Evolutionary conservation across 2,113 vertebrate genomes (phyloP).

Genomic region (Salvelinus fontinalis): DNA sequence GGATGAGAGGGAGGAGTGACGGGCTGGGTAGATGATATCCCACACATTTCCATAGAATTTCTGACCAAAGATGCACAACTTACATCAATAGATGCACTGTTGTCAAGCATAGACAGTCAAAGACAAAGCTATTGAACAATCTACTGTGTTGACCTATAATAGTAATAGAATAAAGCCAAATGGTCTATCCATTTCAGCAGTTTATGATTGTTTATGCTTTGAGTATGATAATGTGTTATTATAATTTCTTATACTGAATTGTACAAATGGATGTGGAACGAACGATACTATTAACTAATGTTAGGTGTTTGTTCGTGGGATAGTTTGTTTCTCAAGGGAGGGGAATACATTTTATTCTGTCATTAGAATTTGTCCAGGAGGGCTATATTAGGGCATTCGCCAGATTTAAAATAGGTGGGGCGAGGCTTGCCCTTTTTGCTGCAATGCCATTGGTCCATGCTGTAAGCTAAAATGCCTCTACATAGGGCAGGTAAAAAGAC

Average conservation of each 20-base stretch:
- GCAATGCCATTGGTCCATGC: conserved; percentile 66
- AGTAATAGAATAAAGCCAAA: too few relatives aligned
- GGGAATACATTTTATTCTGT: conserved; percentile 24
- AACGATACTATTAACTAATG: not conserved
- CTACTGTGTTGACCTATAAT: too few relatives aligned
- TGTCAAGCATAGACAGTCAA: too few relatives aligned
- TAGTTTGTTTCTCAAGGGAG: conserved; percentile 5
- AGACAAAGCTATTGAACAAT: too few relatives aligned
- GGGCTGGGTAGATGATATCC: not conserved
- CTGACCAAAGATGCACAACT: not conserved
- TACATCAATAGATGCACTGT: too few relatives aligned
- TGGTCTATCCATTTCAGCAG: too few relatives aligned
- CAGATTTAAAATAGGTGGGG: conserved; percentile 42
- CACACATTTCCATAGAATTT: conserved; percentile 41
- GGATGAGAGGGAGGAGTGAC: not conserved
- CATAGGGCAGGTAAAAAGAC: conserved; percentile 72
- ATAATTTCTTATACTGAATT: not conserved
- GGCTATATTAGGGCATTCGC: conserved; percentile 59
- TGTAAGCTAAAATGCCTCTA: conserved; percentile 69
- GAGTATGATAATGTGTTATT: not conserved
- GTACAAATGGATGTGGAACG: not conserved
- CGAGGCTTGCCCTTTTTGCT: conserved; percentile 38
- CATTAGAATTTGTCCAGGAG: conserved; percentile 25
- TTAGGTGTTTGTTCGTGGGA: not conserved
- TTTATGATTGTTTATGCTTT: too few relatives aligned